Conservation (phyloP, 2,888 invertebrate species). For the Habrosyne pyritoides region DNA sequence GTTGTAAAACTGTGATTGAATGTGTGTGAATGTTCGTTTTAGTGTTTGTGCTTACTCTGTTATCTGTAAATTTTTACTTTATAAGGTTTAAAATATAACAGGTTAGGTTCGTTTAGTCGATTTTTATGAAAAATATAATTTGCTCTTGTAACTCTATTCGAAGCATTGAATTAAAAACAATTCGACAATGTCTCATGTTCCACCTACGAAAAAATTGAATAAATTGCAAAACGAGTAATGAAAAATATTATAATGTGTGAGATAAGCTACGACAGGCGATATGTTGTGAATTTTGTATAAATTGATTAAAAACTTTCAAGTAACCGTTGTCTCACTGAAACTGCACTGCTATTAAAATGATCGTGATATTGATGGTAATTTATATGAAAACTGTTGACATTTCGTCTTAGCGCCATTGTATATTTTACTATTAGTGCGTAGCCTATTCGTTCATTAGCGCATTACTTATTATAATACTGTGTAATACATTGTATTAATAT, state of each 20-base stretch:
- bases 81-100: slow-evolving; percentile 58
- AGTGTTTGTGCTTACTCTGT: slow-evolving; percentile 26
- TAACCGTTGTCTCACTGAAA: slow-evolving; percentile 15
- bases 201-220: slow-evolving; percentile 49
- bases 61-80: slow-evolving; percentile 63
- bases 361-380: slow-evolving; percentile 29
- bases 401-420: too few species aligned
- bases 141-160: not conserved
- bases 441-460: too few species aligned
- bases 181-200: slow-evolving; percentile 17
- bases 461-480: too few species aligned
- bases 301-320: slow-evolving; percentile 54
- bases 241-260: slow-evolving; percentile 57
- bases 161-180: slow-evolving; percentile 11
- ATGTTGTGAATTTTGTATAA: slow-evolving; percentile 62
- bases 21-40: slow-evolving; percentile 30
- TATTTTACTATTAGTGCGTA: too few species aligned
- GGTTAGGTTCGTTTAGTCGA: not conserved
- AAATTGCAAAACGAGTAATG: slow-evolving; percentile 54
- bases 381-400: slow-evolving; percentile 13
- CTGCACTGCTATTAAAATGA: not conserved
- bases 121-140: not conserved
- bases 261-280: slow-evolving; percentile 48
- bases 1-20: slow-evolving; percentile 38
- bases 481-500: too few species aligned